Evolutionary conservation across 2,797 vertebrate genomes (phyloP), one percentile per base, ranked within the genome.

Genomic region (Molossus alvarezi): DNA sequence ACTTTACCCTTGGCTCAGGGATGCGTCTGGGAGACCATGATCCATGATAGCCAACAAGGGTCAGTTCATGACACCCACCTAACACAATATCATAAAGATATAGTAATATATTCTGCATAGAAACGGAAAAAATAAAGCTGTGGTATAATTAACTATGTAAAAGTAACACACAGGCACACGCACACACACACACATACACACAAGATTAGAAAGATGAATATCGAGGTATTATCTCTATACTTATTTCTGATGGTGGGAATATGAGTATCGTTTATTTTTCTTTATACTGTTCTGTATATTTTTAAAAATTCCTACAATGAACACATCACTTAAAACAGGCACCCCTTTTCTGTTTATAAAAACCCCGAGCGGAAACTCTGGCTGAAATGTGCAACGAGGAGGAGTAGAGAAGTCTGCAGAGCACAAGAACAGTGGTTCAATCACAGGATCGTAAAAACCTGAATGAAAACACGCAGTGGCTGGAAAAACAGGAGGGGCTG

Each of bases 281-380:
- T 89, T 87, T 57, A 65, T 14, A 60, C 1, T 11, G 17, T 37
- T 80, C 20, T 20, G 15, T 8, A 88, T 29, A 92, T 29, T 76
- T 94, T 77, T 48, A 15, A 85, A 83, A 94, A 48, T 64, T 80
- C 80, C 33, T 29, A 21, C 3, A 65, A 65, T 48, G 81, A 87
- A 67, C 15, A 60, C 1, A 15, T 29, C 23, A 57, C 21, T 48
- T 75, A 41, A 60, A 90, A 90, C 13, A 76, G 80, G 53, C 9
- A 67, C 23, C 18, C 51, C 23, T 86, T 81, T 93, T 53, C 37
- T 65, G 67, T 53, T 90, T 72, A n/a, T 67, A 64, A 89, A 86
- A 83, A 67, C 13, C n/a, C 3, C 37, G 23, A 77, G 53, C 8
- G 18, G 69, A 73, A 64, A 15, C 27, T 41, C 12, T 60, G 55